Evolutionary conservation across 2,113 vertebrate genomes (phyloP).

Genomic region (human): GRCh38 chr22:32484001-32484500

Average conservation of each 20-base stretch:
- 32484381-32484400: neutral
- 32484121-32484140: conserved; percentile 84
- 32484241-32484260: neutral
- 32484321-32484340: neutral
- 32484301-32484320: neutral
- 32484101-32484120: conserved; percentile 93
- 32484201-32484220: neutral
- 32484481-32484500: neutral
- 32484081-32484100: conserved; percentile 92
- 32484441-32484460: neutral
- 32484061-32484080: conserved; percentile 89
- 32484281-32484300: neutral
- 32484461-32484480: neutral
- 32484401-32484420: neutral
- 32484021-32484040: conserved; percentile 91
- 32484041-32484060: conserved; percentile 82
- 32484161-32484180: neutral
- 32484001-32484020: conserved; percentile 89
- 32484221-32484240: neutral
- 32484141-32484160: fast-evolving
- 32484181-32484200: neutral
- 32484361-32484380: neutral
- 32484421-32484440: fast-evolving
- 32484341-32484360: neutral
- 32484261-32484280: neutral